Percentiles rank a stretch among this genome's conserved stretches.
phyloP scores from a whole-genome alignment of 2,797 vertebrate genomes.

The Danio kyathit region DNA sequence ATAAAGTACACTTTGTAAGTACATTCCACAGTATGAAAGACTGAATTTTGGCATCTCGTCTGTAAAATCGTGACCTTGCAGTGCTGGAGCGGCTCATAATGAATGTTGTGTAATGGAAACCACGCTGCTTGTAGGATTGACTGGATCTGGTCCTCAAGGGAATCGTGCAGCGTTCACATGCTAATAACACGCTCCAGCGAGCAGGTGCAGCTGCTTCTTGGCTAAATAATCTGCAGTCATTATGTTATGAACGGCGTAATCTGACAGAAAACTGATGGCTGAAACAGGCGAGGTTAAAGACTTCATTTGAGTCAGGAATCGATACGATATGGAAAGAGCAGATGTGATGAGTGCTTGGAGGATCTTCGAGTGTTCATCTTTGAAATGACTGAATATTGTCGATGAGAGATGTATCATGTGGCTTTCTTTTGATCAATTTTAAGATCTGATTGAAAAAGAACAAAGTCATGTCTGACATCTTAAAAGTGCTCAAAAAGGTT shows the following conservation, averaged over 20 bases:
- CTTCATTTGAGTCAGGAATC: constrained; percentile 14
- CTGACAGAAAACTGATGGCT: constrained; percentile 31
- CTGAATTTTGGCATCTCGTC: too few relatives aligned
- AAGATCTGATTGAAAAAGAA: too few relatives aligned
- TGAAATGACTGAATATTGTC: neutral
- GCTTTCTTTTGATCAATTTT: too few relatives aligned
- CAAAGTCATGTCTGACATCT: too few relatives aligned
- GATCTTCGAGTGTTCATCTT: neutral
- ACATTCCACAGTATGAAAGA: too few relatives aligned
- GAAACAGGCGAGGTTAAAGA: constrained; percentile 38
- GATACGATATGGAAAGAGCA: neutral
- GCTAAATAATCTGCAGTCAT: constrained; percentile 48
- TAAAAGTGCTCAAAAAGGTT: too few relatives aligned
- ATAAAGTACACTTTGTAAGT: too few relatives aligned
- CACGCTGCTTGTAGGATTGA: neutral
- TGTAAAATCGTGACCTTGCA: too few relatives aligned
- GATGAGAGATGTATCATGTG: neutral
- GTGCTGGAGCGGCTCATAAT: too few relatives aligned
- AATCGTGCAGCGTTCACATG: constrained; percentile 26
- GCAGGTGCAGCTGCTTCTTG: constrained; percentile 35
- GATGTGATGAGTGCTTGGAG: constrained; percentile 2
- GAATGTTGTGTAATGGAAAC: neutral
- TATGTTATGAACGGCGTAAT: constrained; percentile 43
- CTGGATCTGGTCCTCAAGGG: neutral
- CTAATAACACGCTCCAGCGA: constrained; percentile 50